These are phyloP conservation scores for Imbricaverruca yamaguchii DNA, from an alignment of 2,888 invertebrate genomes.

Conservation along the genomic window DNA sequence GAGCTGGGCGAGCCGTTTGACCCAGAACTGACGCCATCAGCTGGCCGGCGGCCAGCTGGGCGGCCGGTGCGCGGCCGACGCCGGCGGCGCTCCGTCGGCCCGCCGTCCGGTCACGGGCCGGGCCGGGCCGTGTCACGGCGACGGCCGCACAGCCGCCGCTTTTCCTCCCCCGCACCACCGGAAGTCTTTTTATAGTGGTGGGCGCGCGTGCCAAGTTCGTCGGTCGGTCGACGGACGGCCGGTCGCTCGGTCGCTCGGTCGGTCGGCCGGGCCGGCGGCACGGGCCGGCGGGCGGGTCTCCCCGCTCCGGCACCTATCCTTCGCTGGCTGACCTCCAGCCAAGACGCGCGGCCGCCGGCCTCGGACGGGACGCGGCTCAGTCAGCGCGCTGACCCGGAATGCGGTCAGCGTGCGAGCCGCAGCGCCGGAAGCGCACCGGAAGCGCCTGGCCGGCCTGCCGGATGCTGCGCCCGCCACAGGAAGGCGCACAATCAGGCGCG, in stretches of 20 bases:
- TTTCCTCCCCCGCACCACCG: neutral
- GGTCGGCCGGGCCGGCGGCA: neutral
- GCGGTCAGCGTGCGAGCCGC: neutral
- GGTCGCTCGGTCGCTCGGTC: neutral
- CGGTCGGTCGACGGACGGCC: neutral
- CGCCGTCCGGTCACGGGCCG: neutral
- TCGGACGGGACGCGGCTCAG: neutral
- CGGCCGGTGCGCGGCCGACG: neutral
- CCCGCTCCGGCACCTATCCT: neutral
- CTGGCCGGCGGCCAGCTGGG: neutral
- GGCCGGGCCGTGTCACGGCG: neutral
- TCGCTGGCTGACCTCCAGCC: neutral
- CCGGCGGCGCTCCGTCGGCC: neutral
- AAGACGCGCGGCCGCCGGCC: neutral
- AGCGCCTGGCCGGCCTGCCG: neutral
- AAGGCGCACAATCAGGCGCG: neutral
- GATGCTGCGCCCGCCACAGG: slow-evolving; percentile 8
- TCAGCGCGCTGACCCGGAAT: neutral
- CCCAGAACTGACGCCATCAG: slow-evolving; percentile 2
- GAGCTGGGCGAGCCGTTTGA: neutral
- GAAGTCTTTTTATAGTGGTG: slow-evolving; percentile 14
- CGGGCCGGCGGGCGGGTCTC: neutral
- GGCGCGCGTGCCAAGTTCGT: neutral
- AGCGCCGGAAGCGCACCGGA: neutral
- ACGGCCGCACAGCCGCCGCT: neutral